These are phyloP conservation scores for Egretta garzetta DNA, from an alignment of 2,113 vertebrate species.

Conservation along the genomic window DNA sequence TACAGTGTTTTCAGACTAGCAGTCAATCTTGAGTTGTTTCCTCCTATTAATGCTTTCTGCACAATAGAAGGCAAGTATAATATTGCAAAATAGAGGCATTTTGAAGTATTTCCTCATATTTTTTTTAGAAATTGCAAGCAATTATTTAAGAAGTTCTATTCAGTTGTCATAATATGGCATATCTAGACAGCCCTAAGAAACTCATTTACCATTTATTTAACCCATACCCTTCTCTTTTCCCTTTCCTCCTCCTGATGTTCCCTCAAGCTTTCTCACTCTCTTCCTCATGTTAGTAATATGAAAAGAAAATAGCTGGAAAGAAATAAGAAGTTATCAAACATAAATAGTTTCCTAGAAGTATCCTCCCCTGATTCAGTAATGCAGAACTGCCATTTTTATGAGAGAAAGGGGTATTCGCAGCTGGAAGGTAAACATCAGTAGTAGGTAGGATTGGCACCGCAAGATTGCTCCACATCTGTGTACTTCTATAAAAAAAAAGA, in stretches of 20 bases:
- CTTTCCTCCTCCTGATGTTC: background rate
- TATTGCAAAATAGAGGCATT: background rate
- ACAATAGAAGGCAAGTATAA: background rate
- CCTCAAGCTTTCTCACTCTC: background rate
- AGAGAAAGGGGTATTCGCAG: background rate
- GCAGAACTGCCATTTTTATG: background rate
- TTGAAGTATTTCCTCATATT: background rate
- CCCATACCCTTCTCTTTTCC: background rate
- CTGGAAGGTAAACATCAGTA: background rate
- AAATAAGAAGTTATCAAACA: background rate
- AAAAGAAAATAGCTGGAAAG: background rate
- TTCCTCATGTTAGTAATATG: background rate
- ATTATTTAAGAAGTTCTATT: background rate
- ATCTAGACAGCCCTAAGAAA: background rate
- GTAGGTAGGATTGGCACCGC: background rate
- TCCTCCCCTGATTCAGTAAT: background rate
- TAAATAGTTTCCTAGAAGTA: background rate
- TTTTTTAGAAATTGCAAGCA: background rate
- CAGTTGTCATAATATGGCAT: fast-evolving
- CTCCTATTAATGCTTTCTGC: background rate
- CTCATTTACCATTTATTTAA: background rate
- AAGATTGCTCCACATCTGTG: background rate
- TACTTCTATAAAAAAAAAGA: background rate
- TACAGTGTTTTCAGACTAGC: background rate
- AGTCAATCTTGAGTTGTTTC: background rate